Percentiles rank a stretch among this genome's conserved stretches.
Evolutionary conservation across 2,797 vertebrate species (phyloP).

Genomic region (Propithecus deckenii): DNA sequence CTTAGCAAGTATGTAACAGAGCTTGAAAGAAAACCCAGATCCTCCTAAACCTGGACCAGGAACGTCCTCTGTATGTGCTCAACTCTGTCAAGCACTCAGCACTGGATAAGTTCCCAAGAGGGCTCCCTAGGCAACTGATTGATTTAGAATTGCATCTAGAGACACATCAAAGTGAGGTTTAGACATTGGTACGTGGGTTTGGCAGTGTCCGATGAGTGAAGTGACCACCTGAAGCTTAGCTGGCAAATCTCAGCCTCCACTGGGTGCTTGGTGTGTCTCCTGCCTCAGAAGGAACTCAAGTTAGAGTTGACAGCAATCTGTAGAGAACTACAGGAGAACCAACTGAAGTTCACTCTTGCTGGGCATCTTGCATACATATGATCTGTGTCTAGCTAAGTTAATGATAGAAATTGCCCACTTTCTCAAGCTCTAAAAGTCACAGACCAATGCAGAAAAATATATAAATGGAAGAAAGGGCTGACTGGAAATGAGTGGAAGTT

Average conservation of each 20-base stretch:
- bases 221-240: background rate
- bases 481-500: background rate
- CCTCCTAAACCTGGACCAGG: background rate
- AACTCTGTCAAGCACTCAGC: background rate
- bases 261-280: background rate
- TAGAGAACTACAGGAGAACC: background rate
- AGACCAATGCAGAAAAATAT: background rate
- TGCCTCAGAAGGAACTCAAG: background rate
- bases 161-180: background rate
- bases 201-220: background rate
- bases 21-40: background rate
- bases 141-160: background rate
- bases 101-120: background rate
- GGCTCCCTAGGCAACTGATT: background rate
- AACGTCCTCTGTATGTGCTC: background rate
- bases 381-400: background rate
- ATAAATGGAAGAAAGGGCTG: background rate
- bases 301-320: background rate
- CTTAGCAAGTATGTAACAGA: background rate
- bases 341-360: background rate
- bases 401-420: conserved; percentile 39
- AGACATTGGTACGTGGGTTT: background rate
- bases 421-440: conserved; percentile 31
- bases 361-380: background rate
- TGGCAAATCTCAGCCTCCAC: background rate